Base-by-base conservation (phyloP, 2,113 vertebrate genomes). In the Piaya cayana region DNA sequence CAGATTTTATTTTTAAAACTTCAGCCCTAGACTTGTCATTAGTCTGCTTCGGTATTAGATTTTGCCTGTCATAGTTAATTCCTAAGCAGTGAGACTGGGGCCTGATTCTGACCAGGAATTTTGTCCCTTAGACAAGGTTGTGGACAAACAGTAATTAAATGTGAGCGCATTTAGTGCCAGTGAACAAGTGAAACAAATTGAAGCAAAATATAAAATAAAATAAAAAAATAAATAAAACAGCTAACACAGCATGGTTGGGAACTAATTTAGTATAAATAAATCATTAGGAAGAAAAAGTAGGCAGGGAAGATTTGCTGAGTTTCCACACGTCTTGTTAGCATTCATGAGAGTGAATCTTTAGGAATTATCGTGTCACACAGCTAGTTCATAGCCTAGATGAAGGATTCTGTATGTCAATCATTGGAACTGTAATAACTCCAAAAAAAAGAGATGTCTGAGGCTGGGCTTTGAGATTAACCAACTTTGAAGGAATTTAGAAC, bases 371-470 rank as follows among this genome's bases (percentile, higher is more conserved):
- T 93, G 96, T 90, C 97, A 97, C 53, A 52, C 53, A 86, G 93
- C 60, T 95, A 97, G 93, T 93, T 96, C 96, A 95, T 79, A 91
- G 80, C 58, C 81, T 70, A 88, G 76, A 97, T 92, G 92, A 96
- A 92, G 82, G 89, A 95, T 97, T 94, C 87, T 94, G 55, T 52
- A 55, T 86, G 95, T 97, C 97, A 97, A 62, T 97, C 97, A 87
- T 29, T 49, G 80, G 55, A 90, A 94, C 59, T 62, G 11, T 93
- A 96, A 96, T 97, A 83, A 91, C 43, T 10, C n/a, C 2, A 5
- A 83, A 97, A 97, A 64, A 95, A 92, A 97, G 85, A 87, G 37
- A 65, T 81, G 70, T 94, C 91, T 95, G 30, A 82, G 81, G 13
- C 89, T 82, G 72, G 53, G 88, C 94, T 82, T 93, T 83, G 86